phyloP scores from a whole-genome alignment of 2,888 invertebrate genomes.

The Xestia xanthographa region DNA sequence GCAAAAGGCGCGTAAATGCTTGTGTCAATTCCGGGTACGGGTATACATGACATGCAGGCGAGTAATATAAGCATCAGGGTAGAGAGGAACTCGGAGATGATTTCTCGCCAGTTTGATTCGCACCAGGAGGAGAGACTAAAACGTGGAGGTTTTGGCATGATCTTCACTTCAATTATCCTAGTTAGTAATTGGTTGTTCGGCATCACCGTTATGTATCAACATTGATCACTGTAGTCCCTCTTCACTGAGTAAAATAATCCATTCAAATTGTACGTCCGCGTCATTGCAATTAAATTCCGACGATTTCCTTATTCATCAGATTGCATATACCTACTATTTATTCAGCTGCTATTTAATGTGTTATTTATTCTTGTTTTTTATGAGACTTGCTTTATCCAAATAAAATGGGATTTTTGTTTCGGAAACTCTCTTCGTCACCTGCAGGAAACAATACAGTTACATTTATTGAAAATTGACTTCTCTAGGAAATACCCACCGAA shows the following conservation, averaged over 20 bases:
- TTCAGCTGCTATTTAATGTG: neutral
- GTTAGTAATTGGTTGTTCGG: slow-evolving; percentile 15
- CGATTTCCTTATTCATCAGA: slow-evolving; percentile 43
- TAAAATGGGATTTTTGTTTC: neutral
- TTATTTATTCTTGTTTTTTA: slow-evolving; percentile 3
- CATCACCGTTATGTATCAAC: slow-evolving; percentile 54
- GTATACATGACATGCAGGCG: slow-evolving; percentile 93
- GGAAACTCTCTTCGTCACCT: neutral
- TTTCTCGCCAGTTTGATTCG: slow-evolving; percentile 70
- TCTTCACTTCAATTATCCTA: slow-evolving; percentile 65
- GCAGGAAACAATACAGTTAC: neutral
- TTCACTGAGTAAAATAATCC: slow-evolving; percentile 3
- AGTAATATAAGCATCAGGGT: slow-evolving; percentile 92
- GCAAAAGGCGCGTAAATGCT: slow-evolving; percentile 89
- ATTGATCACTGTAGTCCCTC: slow-evolving; percentile 4
- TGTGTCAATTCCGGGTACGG: slow-evolving; percentile 83
- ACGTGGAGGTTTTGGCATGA: slow-evolving; percentile 27
- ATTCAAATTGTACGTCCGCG: slow-evolving; percentile 37
- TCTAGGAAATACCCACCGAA: neutral
- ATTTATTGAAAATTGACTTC: neutral
- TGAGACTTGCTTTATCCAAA: neutral
- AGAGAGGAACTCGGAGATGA: slow-evolving; percentile 92
- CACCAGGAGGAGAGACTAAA: slow-evolving; percentile 69
- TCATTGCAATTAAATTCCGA: slow-evolving; percentile 39
- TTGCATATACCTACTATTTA: neutral